Percentiles rank a stretch among this genome's conserved stretches.
These are phyloP conservation scores for Emydocephalus ijimae DNA, from an alignment of 2,113 vertebrate genomes.

Conservation along the genomic window DNA sequence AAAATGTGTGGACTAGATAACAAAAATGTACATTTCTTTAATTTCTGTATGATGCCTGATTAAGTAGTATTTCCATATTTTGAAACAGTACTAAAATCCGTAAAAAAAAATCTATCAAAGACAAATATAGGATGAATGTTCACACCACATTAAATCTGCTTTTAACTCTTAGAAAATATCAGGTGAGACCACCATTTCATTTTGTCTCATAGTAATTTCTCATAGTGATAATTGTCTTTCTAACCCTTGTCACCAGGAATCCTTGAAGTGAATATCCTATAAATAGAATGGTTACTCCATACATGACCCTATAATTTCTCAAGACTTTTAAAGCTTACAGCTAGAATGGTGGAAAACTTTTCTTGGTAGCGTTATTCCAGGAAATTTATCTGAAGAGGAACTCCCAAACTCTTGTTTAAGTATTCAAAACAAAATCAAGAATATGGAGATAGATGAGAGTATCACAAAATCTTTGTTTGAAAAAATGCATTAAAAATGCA, in stretches of 20 bases:
- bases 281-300: neutral
- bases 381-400: neutral
- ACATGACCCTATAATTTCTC: neutral
- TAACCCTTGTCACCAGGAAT: neutral
- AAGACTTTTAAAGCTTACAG: too few species aligned
- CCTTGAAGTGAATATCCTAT: neutral
- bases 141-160: neutral
- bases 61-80: neutral
- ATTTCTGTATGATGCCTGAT: neutral
- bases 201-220: too few species aligned
- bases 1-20: neutral
- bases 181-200: neutral
- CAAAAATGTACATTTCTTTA: neutral
- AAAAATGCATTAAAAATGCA: neutral
- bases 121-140: too few species aligned
- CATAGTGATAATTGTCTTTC: neutral
- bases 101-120: neutral
- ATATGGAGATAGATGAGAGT: too few species aligned
- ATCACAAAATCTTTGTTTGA: neutral
- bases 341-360: neutral
- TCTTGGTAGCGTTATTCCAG: neutral
- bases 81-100: neutral
- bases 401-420: neutral
- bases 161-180: neutral
- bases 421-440: neutral